Conservation (phyloP, 2,113 vertebrate genomes). For the Puntigrus tetrazona region DNA sequence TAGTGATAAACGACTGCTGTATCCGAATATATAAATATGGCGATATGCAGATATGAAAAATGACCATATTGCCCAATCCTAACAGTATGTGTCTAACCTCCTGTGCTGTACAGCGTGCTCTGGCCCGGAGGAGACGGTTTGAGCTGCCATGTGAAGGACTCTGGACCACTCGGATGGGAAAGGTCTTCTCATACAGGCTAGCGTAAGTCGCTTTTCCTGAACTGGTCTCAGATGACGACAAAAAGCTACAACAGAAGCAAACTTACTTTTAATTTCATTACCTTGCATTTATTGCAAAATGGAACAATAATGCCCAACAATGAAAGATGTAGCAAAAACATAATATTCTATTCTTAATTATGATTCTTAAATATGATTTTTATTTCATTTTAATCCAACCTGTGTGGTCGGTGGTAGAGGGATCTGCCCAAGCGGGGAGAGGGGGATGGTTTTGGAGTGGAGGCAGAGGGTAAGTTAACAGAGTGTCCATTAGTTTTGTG, state of each 20-base stretch:
- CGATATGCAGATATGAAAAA: too few relatives aligned
- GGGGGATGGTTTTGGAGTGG: slow-evolving; percentile 58
- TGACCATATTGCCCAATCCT: too few relatives aligned
- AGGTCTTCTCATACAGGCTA: slow-evolving; percentile 77
- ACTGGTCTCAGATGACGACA: slow-evolving; percentile 43
- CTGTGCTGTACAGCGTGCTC: slow-evolving; percentile 69
- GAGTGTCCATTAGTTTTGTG: slow-evolving; percentile 79
- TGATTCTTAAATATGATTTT: background rate
- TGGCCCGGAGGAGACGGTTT: slow-evolving; percentile 49
- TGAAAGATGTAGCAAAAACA: background rate
- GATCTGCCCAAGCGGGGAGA: slow-evolving; percentile 73
- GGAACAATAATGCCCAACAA: background rate
- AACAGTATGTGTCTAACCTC: slow-evolving; percentile 76
- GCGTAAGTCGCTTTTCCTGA: slow-evolving; percentile 58
- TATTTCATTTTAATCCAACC: slow-evolving; percentile 38
- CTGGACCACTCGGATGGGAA: slow-evolving; percentile 75
- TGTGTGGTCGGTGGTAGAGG: slow-evolving; percentile 63
- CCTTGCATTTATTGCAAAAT: background rate
- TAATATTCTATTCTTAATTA: background rate
- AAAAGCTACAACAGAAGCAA: slow-evolving; percentile 48
- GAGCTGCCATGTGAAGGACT: slow-evolving; percentile 70
- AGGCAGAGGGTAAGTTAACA: slow-evolving; percentile 50
- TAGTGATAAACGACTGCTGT: too few relatives aligned
- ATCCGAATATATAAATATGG: too few relatives aligned
- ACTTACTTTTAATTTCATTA: background rate